These are phyloP conservation scores for Gymnarchus niloticus DNA, from an alignment of 2,113 vertebrate species.

Conservation along the genomic window DNA sequence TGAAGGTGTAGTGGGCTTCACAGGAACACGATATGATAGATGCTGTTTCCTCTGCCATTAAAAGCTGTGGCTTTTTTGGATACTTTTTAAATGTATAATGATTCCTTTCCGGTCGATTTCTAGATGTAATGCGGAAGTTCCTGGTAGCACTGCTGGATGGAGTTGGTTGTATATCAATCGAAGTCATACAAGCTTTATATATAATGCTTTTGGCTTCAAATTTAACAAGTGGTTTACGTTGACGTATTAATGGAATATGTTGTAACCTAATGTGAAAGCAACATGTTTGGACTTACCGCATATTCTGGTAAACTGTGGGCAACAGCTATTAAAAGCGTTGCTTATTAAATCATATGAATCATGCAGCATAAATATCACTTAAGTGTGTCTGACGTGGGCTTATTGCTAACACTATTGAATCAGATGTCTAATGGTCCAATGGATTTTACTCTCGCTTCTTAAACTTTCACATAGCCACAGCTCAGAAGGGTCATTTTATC, in stretches of 20 bases:
- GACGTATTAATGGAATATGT: not conserved
- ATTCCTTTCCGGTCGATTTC: not conserved
- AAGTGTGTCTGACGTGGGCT: not conserved
- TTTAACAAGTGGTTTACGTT: not conserved
- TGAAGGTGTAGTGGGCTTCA: not conserved
- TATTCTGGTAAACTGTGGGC: not conserved
- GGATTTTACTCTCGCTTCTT: not conserved
- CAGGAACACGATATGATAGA: not conserved
- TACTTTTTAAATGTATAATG: not conserved
- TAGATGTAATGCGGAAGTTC: not conserved
- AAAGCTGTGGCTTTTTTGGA: not conserved
- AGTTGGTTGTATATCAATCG: not conserved
- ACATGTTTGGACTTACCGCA: not conserved
- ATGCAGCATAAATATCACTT: not conserved
- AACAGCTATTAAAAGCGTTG: not conserved
- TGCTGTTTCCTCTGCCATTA: not conserved
- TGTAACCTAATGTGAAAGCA: not conserved
- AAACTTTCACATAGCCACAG: no score
- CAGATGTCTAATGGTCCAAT: not conserved
- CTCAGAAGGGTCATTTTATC: not conserved
- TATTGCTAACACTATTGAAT: not conserved
- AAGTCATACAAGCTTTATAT: not conserved
- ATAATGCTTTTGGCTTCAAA: conserved; percentile 8
- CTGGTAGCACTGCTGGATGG: not conserved
- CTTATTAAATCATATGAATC: not conserved